Conservation (phyloP, 2,113 vertebrate species). For the Plestiodon gilberti region DNA sequence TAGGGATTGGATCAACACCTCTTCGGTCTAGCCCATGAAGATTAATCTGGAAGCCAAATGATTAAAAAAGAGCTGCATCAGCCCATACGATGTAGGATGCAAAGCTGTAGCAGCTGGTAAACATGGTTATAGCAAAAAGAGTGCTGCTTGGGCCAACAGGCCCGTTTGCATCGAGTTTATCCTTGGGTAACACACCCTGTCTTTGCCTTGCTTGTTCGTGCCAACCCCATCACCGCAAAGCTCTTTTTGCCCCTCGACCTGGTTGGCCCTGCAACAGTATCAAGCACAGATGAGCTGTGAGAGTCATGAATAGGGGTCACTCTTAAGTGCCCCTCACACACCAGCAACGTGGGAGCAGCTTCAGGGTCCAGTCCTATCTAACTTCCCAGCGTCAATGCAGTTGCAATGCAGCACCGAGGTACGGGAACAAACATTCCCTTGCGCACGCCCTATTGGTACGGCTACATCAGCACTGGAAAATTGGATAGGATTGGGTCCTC, state of each 20-base stretch:
- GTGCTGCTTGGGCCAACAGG: constrained; percentile 15
- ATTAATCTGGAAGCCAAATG: constrained; percentile 27
- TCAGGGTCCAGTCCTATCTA: too few relatives aligned
- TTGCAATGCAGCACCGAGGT: too few relatives aligned
- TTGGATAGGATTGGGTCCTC: too few relatives aligned
- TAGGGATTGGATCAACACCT: constrained; percentile 42
- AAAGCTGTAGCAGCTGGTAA: not conserved
- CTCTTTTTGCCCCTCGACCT: not conserved
- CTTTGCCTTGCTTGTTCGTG: not conserved
- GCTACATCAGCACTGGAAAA: too few relatives aligned
- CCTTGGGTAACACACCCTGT: not conserved
- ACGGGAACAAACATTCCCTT: too few relatives aligned
- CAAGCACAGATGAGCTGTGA: not conserved
- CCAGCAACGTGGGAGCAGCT: not conserved
- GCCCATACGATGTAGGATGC: not conserved
- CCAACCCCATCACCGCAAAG: not conserved
- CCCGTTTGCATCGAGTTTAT: not conserved
- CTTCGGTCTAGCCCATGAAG: constrained; percentile 34
- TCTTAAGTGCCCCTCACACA: not conserved
- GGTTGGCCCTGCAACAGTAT: not conserved
- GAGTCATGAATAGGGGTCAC: not conserved
- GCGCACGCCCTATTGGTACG: too few relatives aligned
- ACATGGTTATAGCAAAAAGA: constrained; percentile 13
- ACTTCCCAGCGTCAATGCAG: too few relatives aligned
- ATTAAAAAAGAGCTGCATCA: constrained; percentile 15